Base-by-base conservation (phyloP, 2,797 vertebrate species). In the Natrix natrix region DNA sequence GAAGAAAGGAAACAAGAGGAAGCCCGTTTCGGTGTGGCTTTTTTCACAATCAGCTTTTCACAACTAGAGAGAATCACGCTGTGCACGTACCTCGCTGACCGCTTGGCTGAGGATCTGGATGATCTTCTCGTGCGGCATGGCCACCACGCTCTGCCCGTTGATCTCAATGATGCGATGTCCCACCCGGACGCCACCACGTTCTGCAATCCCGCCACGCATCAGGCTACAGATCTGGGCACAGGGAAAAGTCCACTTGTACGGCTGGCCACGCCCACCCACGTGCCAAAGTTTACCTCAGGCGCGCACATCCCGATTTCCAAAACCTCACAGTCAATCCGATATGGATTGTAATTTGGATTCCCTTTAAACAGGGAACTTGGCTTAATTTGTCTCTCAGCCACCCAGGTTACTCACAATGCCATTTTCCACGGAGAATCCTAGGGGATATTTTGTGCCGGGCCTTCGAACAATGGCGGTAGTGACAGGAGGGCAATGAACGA, bases 111-210 rank as follows among this genome's bases (percentile, higher is more conserved):
- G 98, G 86, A 98, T 98, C 94, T 99, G 98, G 94, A 99, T 99
- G 97, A 99, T 99, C 90, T 99, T 99, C 5, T 99, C 98, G 0
- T 99, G 99, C 0, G 98, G 96, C 0, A 98, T 99, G 93, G 99
- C 99, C 78, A 99, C 99, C 32, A 99, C 99, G 0, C 99, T 99
- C 96, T 99, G 99, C 56, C 98, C 99, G 0, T 99, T 99, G 97
- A 99, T 99, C 97, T 99, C 99, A 0, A 99, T 99, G 97, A 99
- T 99, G 91, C 99, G 98, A 94, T 99, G 99, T 0, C 99, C 99
- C 6, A 99, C 99, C 0, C 99, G 98, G 93, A 99, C 98, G 20
- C 99, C 99, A 0, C 99, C 99, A 11, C 98, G 98, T 96, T 99
- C 99, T 0, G 99, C 99, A 0, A 99, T 99, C 52, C 99, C 99